phyloP scores from a whole-genome alignment of 2,113 vertebrate genomes.

The Albula glossodonta region DNA sequence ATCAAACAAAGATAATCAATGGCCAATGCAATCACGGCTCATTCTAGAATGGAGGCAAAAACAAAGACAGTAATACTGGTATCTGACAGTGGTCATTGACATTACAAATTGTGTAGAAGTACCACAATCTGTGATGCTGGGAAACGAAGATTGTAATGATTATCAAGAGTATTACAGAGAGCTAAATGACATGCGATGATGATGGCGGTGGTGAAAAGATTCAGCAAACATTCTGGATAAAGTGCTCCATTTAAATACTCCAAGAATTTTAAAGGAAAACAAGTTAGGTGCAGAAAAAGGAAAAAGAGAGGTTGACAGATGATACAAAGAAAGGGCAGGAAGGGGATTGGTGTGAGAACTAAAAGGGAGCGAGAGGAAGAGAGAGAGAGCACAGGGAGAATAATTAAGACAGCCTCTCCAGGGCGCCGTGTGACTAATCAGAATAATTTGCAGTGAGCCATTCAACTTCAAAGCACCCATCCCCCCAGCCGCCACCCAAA shows the following conservation, averaged over 20 bases:
- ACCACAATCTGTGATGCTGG: background rate
- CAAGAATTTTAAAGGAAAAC: no score
- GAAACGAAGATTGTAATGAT: no score
- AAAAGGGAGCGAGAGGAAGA: background rate
- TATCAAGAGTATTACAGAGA: no score
- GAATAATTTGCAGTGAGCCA: slow-evolving; percentile 29
- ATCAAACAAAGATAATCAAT: background rate
- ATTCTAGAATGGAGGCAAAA: background rate
- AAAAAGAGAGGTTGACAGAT: background rate
- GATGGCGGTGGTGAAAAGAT: no score
- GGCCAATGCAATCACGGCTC: background rate
- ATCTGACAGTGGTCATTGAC: background rate
- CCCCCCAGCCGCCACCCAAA: background rate
- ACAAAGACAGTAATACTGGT: background rate
- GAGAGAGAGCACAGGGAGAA: slow-evolving; percentile 11
- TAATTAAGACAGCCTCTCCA: slow-evolving; percentile 27
- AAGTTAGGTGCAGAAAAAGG: background rate
- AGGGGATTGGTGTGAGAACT: no score
- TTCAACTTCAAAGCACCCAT: slow-evolving; percentile 19
- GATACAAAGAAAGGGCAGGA: background rate
- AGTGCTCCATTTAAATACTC: no score
- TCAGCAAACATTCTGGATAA: no score
- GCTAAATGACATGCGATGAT: no score
- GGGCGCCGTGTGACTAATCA: slow-evolving; percentile 28
- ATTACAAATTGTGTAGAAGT: background rate